Evolutionary conservation across 2,888 invertebrate genomes (phyloP), one percentile per base, ranked within the genome.

Genomic region (Tetropium fuscum): DNA sequence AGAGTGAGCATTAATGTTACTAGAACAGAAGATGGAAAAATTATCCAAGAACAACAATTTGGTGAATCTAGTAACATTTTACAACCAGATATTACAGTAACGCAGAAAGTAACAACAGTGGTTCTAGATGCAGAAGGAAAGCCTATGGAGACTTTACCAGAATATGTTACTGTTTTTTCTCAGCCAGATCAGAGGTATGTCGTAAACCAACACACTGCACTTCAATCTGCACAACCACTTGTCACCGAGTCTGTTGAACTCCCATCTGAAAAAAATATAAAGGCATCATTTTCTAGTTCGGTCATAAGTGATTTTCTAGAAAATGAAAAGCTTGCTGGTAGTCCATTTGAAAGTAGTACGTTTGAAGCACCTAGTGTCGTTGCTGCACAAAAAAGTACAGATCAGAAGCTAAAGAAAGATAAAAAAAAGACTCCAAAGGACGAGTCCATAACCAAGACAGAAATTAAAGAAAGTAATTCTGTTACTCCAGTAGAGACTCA

Each of bases 1-100:
- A 84, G 88, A 68, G 88, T 91, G 10, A 88, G 88, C 58, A 90
- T 91, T 32, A 90, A 87, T 72, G 87, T 89, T 11, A 80, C 87
- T 0, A 84, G 84, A 74, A 87, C 85, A 32, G 84, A 86, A 69
- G 84, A 86, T 51, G 85, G 83, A 8, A 80, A 82, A 61, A 80
- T 83, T 38, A 80, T 84, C 57, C 69, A 74, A 63, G 71, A 79
- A 36, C 78, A 80, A 61, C 80, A 80, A 56, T 76, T 78, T 49
- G 81, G 81, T 40, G 80, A 82, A 64, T 72, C 78, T 15, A 72
- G 78, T 10, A 76, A 76, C 15, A 60, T 69, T 7, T 62, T 69
- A 58, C 60, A 69, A 36, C 69, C 72, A 15, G 67, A 60, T 36
- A 59, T 66, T 30, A 60, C 60, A n/a, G 68, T 70, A 3, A 68